Evolutionary conservation across 2,797 vertebrate genomes (phyloP).

Genomic region (Rhinichthys osculus): DNA sequence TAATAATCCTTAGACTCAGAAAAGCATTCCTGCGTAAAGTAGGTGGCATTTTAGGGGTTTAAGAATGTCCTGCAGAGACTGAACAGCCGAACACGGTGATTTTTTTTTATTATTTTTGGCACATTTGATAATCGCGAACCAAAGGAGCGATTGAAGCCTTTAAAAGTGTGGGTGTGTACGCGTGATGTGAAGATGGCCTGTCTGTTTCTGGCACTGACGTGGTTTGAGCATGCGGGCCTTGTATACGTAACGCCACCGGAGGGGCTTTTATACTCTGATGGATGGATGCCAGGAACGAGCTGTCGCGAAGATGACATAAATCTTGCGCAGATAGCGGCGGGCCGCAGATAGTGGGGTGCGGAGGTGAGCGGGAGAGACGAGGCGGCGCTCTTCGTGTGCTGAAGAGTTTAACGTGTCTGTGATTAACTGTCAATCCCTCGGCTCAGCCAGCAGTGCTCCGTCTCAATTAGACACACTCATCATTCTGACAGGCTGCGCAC

Average conservation of each 20-base stretch:
- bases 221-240: slow-evolving; percentile 41
- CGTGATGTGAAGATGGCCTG: neutral
- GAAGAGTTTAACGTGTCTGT: slow-evolving; percentile 77
- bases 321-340: slow-evolving; percentile 70
- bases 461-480: slow-evolving; percentile 75
- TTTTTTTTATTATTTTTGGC: slow-evolving; percentile 27
- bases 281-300: slow-evolving; percentile 72
- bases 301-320: slow-evolving; percentile 71
- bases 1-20: slow-evolving; percentile 21
- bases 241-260: slow-evolving; percentile 51
- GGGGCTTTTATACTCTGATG: slow-evolving; percentile 67
- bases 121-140: slow-evolving; percentile 1
- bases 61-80: slow-evolving; percentile 24
- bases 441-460: slow-evolving; percentile 71
- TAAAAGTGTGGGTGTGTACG: slow-evolving; percentile 7
- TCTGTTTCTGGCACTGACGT: slow-evolving; percentile 27
- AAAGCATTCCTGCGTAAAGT: slow-evolving; percentile 21
- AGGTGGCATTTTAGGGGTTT: slow-evolving; percentile 19
- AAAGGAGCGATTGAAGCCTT: slow-evolving; percentile 1
- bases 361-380: slow-evolving; percentile 63
- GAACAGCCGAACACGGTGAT: slow-evolving; percentile 14
- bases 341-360: slow-evolving; percentile 66
- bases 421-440: slow-evolving; percentile 81
- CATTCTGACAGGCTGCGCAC: slow-evolving; percentile 72
- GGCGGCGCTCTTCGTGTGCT: slow-evolving; percentile 68